Evolutionary conservation across 1,140 invertebrate genomes (phyloP), one percentile per base, ranked within the genome.

Genomic region (Camponotus floridanus): DNA sequence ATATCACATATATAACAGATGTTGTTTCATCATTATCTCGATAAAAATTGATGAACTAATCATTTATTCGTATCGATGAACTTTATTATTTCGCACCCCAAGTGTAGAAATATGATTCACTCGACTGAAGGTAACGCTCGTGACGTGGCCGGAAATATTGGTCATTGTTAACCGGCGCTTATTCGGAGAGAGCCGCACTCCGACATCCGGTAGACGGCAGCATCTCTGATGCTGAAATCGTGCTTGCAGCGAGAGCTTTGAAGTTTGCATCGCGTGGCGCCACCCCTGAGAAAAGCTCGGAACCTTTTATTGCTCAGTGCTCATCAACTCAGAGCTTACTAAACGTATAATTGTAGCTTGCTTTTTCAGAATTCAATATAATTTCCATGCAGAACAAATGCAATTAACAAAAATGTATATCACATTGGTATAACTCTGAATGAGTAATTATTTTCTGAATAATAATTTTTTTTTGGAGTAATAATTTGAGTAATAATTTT

Each of bases 101-200:
- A 84, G 70, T 64, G 62, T 33, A 59, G 64, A 83, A 81, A 67
- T 31, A 68, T 87, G 83, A 87, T 87, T 88, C 70, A 86, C 86
- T 91, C 92, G 90, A 90, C 92, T 51, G 91, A 85, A 78, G 93
- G 91, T 92, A 93, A 93, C 88, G 83, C 67, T 78, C 67, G 67
- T 91, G 86, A 90, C 87, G 65, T 86, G 65, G 85, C 86, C 92
- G 91, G 89, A 92, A 92, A 90, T 91, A 91, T 92, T 89, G 91
- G 90, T 92, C 88, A 92, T 92, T 91, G 88, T 92, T 90, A 90
- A 92, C 86, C 67, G 83, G 84, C 21, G 48, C 84, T 88, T 74
- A 67, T 76, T 88, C 86, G 78, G 61, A 48, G 76, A 86, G 80
- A 90, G 87, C 81, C 88, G 73, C 87, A 76, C 71, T 87, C 80